Conservation (phyloP, 2,113 vertebrate genomes). For the Menura novaehollandiae region DNA sequence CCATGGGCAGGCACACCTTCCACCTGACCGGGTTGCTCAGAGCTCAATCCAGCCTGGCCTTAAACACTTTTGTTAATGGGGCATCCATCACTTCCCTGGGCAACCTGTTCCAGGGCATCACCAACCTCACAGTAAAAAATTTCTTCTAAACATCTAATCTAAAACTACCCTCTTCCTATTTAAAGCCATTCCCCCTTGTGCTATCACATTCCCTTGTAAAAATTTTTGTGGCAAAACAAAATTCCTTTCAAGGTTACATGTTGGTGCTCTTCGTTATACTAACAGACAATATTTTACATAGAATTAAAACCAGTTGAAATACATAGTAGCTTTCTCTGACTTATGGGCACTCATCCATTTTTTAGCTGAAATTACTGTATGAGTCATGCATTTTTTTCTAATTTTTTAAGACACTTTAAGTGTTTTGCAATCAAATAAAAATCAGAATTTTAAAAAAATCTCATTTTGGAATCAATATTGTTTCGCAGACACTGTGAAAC, state of each 20-base stretch:
- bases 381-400: neutral
- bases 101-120: neutral
- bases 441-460: accelerated
- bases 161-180: neutral
- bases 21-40: neutral
- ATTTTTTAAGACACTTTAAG: neutral
- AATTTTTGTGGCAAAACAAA: neutral
- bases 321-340: neutral
- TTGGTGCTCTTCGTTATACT: neutral
- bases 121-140: neutral
- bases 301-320: neutral
- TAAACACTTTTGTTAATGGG: neutral
- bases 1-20: neutral
- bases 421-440: neutral
- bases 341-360: neutral
- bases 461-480: neutral
- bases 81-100: neutral
- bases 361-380: neutral
- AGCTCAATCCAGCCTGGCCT: neutral
- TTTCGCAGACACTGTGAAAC: neutral
- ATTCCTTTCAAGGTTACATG: neutral
- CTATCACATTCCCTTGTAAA: too few relatives aligned
- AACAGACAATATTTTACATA: neutral
- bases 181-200: neutral
- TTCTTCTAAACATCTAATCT: neutral